These are phyloP conservation scores for Hylaeus anthracinus DNA, from an alignment of 1,140 invertebrate genomes.

Conservation along the genomic window DNA sequence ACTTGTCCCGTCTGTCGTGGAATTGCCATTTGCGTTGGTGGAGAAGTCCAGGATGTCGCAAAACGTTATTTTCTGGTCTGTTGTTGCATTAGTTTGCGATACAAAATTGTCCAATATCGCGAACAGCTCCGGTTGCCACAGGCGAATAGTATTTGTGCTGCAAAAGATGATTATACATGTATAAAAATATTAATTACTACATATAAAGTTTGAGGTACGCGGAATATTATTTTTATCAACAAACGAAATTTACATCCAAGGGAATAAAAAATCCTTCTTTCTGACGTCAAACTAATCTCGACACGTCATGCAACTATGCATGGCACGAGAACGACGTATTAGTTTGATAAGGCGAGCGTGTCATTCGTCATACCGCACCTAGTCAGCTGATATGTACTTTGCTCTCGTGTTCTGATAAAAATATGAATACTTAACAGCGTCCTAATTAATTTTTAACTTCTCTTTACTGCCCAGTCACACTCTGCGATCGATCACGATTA, in stretches of 20 bases:
- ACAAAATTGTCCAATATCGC: slow-evolving; percentile 78
- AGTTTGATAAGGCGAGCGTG: slow-evolving; percentile 38
- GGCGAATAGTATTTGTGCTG: slow-evolving; percentile 79
- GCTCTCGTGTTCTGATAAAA: background rate
- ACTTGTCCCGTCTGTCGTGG: background rate
- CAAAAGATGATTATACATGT: slow-evolving; percentile 57
- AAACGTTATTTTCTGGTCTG: slow-evolving; percentile 53
- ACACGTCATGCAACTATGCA: background rate
- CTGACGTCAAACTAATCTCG: background rate
- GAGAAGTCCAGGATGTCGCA: slow-evolving; percentile 72
- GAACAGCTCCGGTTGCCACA: slow-evolving; percentile 85
- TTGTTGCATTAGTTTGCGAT: slow-evolving; percentile 12
- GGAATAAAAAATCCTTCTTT: slow-evolving; percentile 21
- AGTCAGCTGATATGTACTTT: slow-evolving; percentile 1
- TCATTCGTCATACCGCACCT: slow-evolving; percentile 10
- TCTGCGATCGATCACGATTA: too few species aligned
- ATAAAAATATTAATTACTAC: too few species aligned
- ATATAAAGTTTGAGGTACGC: too few species aligned
- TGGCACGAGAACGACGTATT: background rate
- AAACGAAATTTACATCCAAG: too few species aligned
- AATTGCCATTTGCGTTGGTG: background rate
- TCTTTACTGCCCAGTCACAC: too few species aligned
- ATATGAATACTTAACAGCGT: background rate
- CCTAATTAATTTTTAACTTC: background rate
- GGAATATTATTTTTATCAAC: too few species aligned